Conservation (phyloP, 2,797 vertebrate genomes). For the Margarornis squamiger region DNA sequence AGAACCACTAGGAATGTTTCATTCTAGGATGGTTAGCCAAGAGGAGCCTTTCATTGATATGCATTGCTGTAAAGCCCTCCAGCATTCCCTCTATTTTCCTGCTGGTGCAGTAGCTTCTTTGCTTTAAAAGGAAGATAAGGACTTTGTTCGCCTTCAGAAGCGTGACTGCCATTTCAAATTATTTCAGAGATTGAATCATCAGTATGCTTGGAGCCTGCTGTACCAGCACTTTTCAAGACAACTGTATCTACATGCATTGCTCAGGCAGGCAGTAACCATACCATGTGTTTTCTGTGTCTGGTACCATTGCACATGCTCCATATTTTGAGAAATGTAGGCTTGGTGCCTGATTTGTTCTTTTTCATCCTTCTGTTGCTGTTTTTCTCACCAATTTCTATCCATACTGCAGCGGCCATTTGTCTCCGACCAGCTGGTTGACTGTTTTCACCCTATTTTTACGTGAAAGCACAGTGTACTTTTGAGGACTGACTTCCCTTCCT, state of each 20-base stretch:
- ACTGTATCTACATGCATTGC: background rate
- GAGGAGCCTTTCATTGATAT: constrained; percentile 42
- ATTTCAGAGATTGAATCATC: constrained; percentile 52
- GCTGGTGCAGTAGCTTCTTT: constrained; percentile 11
- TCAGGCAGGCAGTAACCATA: background rate
- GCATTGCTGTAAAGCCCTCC: constrained; percentile 38
- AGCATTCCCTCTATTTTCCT: constrained; percentile 16
- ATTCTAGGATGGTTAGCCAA: background rate
- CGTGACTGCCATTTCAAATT: constrained; percentile 40
- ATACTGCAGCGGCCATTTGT: background rate
- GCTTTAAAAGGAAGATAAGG: constrained; percentile 53
- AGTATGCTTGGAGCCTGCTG: constrained; percentile 29
- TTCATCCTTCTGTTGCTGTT: background rate
- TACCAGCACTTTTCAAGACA: constrained; percentile 30
- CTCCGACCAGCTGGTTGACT: background rate
- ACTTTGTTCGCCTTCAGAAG: constrained; percentile 39
- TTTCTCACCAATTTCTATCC: background rate
- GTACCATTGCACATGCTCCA: background rate
- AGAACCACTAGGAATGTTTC: background rate
- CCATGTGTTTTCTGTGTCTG: background rate
- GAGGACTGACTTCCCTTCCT: background rate
- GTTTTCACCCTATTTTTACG: background rate
- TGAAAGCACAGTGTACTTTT: background rate
- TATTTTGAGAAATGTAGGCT: background rate
- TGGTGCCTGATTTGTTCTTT: background rate